These are phyloP conservation scores for Triplophysa tibetana DNA, from an alignment of 2,113 vertebrate genomes.

Conservation along the genomic window DNA sequence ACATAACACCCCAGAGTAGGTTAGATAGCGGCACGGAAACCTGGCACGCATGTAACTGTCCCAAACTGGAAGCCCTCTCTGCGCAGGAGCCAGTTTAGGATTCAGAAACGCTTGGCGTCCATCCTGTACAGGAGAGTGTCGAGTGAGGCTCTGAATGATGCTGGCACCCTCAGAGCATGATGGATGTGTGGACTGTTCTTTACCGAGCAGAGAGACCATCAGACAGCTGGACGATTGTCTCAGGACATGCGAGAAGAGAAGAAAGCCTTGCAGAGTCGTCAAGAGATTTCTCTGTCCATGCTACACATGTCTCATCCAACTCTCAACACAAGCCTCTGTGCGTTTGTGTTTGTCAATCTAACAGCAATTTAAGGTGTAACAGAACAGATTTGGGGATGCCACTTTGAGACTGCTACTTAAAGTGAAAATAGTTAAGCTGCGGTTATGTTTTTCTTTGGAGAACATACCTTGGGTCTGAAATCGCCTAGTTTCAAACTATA, in stretches of 20 bases:
- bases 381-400: background rate
- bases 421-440: too few relatives aligned
- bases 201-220: constrained; percentile 64
- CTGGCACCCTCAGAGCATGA: constrained; percentile 63
- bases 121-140: constrained; percentile 67
- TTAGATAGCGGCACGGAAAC: constrained; percentile 64
- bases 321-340: constrained; percentile 50
- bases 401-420: too few relatives aligned
- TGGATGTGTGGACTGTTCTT: constrained; percentile 69
- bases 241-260: constrained; percentile 58
- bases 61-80: constrained; percentile 68
- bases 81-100: constrained; percentile 61
- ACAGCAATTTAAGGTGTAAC: background rate
- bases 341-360: constrained; percentile 45
- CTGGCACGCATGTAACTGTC: constrained; percentile 71
- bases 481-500: too few relatives aligned
- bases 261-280: constrained; percentile 65
- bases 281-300: constrained; percentile 73
- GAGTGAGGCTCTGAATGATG: constrained; percentile 56
- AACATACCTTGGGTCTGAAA: too few relatives aligned
- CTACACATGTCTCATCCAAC: constrained; percentile 71
- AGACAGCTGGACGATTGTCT: constrained; percentile 76
- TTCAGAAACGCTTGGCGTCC: constrained; percentile 64
- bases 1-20: constrained; percentile 57
- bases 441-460: too few relatives aligned